phyloP scores from a whole-genome alignment of 92 coral and sea anemone genomes.

The Palythoa grandis region DNA sequence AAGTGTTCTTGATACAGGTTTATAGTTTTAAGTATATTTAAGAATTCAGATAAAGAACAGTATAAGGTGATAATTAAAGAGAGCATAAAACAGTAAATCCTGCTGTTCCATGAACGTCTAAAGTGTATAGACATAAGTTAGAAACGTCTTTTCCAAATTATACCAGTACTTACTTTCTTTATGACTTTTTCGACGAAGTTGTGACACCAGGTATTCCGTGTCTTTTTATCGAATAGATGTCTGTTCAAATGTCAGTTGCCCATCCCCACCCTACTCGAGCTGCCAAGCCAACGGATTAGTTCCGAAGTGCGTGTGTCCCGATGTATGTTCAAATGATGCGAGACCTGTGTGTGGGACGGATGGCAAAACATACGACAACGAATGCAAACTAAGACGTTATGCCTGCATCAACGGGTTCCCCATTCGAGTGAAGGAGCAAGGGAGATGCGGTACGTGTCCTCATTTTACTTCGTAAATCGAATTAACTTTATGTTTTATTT shows the following conservation, averaged over 20 bases:
- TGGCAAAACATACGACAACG: slow-evolving; percentile 28
- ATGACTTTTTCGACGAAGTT: not conserved
- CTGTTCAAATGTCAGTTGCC: slow-evolving; percentile 4
- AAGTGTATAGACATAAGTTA: no score
- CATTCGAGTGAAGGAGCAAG: slow-evolving; percentile 9
- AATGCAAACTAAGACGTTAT: slow-evolving; percentile 25
- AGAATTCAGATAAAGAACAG: not conserved
- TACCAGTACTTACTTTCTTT: not conserved
- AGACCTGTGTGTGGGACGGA: slow-evolving; percentile 35
- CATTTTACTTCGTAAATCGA: no score
- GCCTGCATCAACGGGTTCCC: slow-evolving; percentile 26
- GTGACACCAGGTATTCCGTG: no score
- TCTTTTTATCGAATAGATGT: not conserved
- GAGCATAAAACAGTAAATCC: no score
- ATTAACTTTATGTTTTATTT: no score
- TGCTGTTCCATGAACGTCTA: no score
- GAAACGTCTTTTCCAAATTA: not conserved
- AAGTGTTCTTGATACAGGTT: not conserved
- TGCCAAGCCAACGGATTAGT: slow-evolving; percentile 15
- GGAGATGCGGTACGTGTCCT: slow-evolving; percentile 21
- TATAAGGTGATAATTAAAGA: not conserved
- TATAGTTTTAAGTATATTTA: not conserved
- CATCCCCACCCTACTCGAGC: slow-evolving; percentile 44
- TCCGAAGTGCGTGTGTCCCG: slow-evolving; percentile 32
- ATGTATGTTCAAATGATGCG: not conserved